phyloP scores from a whole-genome alignment of 2,113 vertebrate species.

The Heptranchias perlo region DNA sequence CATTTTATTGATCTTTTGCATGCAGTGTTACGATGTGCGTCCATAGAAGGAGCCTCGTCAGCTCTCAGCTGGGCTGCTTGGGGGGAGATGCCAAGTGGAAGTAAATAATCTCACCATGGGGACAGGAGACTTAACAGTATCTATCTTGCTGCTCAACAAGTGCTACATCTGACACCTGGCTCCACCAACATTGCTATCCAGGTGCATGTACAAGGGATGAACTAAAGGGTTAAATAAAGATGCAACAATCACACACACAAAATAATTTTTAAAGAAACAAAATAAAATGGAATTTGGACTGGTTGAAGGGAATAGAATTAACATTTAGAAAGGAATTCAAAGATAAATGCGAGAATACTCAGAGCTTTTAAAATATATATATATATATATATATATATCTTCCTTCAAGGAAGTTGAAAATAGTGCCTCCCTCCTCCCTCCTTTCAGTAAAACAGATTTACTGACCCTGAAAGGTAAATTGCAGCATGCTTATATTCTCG shows the following conservation, averaged over 20 bases:
- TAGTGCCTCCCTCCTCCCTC: not conserved
- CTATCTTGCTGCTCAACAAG: not conserved
- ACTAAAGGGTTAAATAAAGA: not conserved
- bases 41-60: not conserved
- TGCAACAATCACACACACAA: not conserved
- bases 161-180: not conserved
- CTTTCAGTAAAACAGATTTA: not conserved
- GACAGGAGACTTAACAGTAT: not conserved
- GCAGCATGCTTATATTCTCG: not conserved
- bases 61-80: not conserved
- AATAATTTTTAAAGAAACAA: not conserved
- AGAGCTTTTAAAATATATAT: not conserved
- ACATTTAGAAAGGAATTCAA: not conserved
- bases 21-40: not conserved
- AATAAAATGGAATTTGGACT: not conserved
- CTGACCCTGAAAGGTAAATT: not conserved
- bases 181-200: not conserved
- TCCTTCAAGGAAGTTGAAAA: not conserved
- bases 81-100: not conserved
- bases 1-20: not conserved
- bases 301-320: not conserved
- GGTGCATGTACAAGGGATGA: not conserved
- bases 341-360: not conserved
- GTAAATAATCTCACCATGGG: not conserved
- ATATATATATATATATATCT: not conserved